Conservation (phyloP, 2,888 invertebrate genomes). For the Nyleta sp. region DNA sequence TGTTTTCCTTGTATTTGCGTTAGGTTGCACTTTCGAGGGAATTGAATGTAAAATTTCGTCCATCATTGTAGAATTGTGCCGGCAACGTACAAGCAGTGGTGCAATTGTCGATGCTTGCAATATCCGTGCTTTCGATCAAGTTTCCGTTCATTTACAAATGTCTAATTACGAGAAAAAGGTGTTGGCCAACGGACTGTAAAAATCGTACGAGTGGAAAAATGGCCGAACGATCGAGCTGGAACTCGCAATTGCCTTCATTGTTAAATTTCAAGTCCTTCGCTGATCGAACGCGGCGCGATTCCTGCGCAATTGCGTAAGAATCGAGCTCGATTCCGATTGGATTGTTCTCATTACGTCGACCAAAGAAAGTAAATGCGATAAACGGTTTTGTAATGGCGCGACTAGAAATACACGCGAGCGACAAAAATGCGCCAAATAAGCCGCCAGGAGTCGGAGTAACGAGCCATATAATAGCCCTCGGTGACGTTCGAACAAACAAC, state of each 20-base stretch:
- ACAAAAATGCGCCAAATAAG: slow-evolving; percentile 71
- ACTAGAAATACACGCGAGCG: slow-evolving; percentile 34
- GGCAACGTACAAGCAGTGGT: too few species aligned
- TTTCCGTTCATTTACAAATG: too few species aligned
- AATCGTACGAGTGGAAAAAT: too few species aligned
- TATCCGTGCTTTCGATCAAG: too few species aligned
- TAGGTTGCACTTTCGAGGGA: too few species aligned
- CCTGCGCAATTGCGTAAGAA: slow-evolving; percentile 55
- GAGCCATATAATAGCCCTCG: slow-evolving; percentile 81
- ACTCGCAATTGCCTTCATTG: slow-evolving; percentile 19
- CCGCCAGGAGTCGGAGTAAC: slow-evolving; percentile 75
- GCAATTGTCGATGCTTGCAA: too few species aligned
- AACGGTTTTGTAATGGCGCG: slow-evolving; percentile 51
- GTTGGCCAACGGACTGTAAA: too few species aligned
- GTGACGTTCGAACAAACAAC: slow-evolving; percentile 81
- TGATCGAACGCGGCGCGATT: slow-evolving; percentile 26
- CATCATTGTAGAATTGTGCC: too few species aligned
- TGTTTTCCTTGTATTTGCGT: slow-evolving; percentile 24
- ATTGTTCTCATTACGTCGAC: slow-evolving; percentile 57
- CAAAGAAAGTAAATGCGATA: slow-evolving; percentile 60
- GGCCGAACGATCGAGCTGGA: too few species aligned
- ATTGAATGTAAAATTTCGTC: too few species aligned
- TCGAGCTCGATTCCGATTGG: slow-evolving; percentile 57
- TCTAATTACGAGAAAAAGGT: too few species aligned
- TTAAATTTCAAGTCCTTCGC: slow-evolving; percentile 46